Conservation (phyloP, 1,140 invertebrate genomes). For the Tribolium madens region DNA sequence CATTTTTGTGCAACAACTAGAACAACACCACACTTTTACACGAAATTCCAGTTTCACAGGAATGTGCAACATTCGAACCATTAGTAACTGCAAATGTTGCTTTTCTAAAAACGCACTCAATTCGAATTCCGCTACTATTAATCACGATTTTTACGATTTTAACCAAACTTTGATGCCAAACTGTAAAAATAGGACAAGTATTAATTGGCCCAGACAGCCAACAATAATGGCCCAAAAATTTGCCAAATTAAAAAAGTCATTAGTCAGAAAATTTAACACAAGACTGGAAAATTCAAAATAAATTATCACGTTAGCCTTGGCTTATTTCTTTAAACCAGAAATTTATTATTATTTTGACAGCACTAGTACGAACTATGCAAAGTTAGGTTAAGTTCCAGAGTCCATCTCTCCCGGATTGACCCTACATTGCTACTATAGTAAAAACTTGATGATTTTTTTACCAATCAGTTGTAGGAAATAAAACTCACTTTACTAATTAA, state of each 20-base stretch:
- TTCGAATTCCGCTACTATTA: slow-evolving; percentile 1
- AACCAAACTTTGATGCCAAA: background rate
- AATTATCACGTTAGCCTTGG: no score
- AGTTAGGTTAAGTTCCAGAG: no score
- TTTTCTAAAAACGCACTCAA: background rate
- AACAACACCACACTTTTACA: background rate
- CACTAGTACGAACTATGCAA: no score
- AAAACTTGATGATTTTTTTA: no score
- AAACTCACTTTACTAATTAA: background rate
- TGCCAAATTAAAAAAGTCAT: background rate
- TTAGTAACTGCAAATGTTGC: slow-evolving; percentile 1
- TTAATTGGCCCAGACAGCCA: background rate
- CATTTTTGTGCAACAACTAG: slow-evolving; percentile 2
- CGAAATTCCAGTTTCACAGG: slow-evolving; percentile 5
- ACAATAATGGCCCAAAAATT: background rate
- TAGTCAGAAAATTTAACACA: background rate
- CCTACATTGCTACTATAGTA: no score
- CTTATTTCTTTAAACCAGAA: no score
- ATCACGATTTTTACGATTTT: background rate
- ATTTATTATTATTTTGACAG: no score
- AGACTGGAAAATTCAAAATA: no score
- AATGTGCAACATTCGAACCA: slow-evolving; percentile 7
- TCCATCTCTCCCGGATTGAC: no score
- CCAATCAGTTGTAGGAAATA: background rate
- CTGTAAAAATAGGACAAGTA: background rate